These are phyloP conservation scores for Heliconius ethilla DNA, from an alignment of 2,888 invertebrate genomes.

Conservation along the genomic window DNA sequence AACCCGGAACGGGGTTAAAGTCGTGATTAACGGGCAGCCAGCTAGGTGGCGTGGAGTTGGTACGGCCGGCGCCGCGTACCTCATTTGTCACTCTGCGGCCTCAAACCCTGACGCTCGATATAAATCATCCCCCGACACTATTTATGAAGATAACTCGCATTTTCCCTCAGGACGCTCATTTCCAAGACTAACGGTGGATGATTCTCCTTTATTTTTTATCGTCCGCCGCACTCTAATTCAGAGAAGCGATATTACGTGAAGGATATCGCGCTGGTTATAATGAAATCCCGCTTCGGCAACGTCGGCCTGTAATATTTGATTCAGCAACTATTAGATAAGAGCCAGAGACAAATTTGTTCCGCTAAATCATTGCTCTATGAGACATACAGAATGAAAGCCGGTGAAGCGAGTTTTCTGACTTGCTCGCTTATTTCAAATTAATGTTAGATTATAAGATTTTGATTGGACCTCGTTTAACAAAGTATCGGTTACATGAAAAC, in stretches of 20 bases:
- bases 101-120: conserved; percentile 53
- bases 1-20: conserved; percentile 52
- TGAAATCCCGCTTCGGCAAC: conserved; percentile 48
- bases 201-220: conserved; percentile 55
- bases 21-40: conserved; percentile 53
- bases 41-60: conserved; percentile 42
- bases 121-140: conserved; percentile 63
- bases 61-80: conserved; percentile 44
- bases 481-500: no score
- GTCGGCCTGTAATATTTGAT: conserved; percentile 56
- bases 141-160: conserved; percentile 61
- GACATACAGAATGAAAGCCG: conserved; percentile 56
- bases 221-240: conserved; percentile 45
- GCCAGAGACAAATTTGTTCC: conserved; percentile 58
- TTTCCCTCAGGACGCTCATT: conserved; percentile 51
- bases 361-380: conserved; percentile 61
- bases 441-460: neutral
- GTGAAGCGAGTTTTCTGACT: conserved; percentile 30
- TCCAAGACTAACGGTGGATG: conserved; percentile 50
- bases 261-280: conserved; percentile 46
- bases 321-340: conserved; percentile 61
- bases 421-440: conserved; percentile 4
- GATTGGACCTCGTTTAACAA: no score
- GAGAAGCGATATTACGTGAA: conserved; percentile 45
- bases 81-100: conserved; percentile 60